Conservation (phyloP, 1,140 invertebrate species). For the Caerostris extrusa region DNA sequence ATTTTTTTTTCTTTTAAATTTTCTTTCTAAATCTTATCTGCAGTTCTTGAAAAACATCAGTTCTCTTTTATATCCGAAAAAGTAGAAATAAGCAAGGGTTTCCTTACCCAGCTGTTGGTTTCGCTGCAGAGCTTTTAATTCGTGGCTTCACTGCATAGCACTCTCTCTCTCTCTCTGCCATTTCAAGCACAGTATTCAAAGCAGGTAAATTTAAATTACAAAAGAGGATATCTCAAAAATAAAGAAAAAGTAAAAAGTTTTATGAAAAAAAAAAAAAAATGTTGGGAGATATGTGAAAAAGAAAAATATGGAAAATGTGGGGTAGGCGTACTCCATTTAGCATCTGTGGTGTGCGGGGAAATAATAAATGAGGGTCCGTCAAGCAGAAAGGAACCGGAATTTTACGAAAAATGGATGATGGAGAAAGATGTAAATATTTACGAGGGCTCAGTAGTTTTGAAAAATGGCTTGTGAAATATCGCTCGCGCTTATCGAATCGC, state of each 20-base stretch:
- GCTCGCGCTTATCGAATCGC: background rate
- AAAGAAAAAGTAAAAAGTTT: background rate
- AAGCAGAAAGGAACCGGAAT: background rate
- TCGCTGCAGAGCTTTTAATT: background rate
- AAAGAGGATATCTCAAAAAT: background rate
- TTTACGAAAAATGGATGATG: background rate
- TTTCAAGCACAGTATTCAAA: background rate
- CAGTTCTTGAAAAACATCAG: too few relatives aligned
- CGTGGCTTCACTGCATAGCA: background rate
- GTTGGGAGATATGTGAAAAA: too few relatives aligned
- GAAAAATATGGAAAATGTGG: background rate
- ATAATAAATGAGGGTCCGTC: background rate
- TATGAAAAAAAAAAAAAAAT: background rate
- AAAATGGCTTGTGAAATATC: background rate
- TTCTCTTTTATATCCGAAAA: background rate
- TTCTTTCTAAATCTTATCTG: too few relatives aligned
- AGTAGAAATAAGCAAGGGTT: background rate
- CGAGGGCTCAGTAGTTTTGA: background rate
- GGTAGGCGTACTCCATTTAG: background rate
- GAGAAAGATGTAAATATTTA: constrained; percentile 23
- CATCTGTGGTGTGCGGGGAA: background rate
- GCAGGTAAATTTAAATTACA: constrained; percentile 22
- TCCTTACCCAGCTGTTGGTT: background rate
- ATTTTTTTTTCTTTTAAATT: too few relatives aligned
- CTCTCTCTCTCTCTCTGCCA: background rate